These are phyloP conservation scores for Halyomorpha halys DNA, from an alignment of 1,140 invertebrate genomes.

Conservation along the genomic window DNA sequence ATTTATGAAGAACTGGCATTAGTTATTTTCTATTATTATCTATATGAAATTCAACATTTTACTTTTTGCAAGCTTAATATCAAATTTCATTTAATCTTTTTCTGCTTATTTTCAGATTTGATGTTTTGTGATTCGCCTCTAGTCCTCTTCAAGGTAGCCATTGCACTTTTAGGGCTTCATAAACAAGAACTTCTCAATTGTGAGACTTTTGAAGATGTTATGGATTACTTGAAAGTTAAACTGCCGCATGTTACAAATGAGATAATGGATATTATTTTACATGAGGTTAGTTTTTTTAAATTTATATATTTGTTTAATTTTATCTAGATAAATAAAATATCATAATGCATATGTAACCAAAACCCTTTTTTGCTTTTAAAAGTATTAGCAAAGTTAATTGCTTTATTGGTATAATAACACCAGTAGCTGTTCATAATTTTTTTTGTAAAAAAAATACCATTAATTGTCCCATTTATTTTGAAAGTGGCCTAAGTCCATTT, in stretches of 20 bases:
- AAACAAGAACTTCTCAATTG: constrained; percentile 72
- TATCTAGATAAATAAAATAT: too few species aligned
- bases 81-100: not conserved
- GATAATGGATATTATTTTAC: constrained; percentile 59
- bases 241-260: constrained; percentile 49
- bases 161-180: constrained; percentile 73
- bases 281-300: constrained; percentile 44
- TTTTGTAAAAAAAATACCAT: too few species aligned
- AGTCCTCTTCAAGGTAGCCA: constrained; percentile 78
- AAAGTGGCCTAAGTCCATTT: too few species aligned
- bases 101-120: constrained; percentile 55
- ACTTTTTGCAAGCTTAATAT: not conserved
- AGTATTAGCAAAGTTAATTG: too few species aligned
- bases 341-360: too few species aligned
- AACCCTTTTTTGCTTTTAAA: too few species aligned
- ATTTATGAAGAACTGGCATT: too few species aligned
- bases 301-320: too few species aligned
- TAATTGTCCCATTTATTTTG: too few species aligned
- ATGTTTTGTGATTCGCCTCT: constrained; percentile 78
- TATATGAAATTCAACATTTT: constrained; percentile 14
- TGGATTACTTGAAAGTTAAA: constrained; percentile 77
- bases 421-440: too few species aligned
- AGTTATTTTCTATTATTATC: too few species aligned
- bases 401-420: too few species aligned
- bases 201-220: constrained; percentile 83